Conservation (phyloP, 1,140 invertebrate species). For the Drosophila prosaltans region DNA sequence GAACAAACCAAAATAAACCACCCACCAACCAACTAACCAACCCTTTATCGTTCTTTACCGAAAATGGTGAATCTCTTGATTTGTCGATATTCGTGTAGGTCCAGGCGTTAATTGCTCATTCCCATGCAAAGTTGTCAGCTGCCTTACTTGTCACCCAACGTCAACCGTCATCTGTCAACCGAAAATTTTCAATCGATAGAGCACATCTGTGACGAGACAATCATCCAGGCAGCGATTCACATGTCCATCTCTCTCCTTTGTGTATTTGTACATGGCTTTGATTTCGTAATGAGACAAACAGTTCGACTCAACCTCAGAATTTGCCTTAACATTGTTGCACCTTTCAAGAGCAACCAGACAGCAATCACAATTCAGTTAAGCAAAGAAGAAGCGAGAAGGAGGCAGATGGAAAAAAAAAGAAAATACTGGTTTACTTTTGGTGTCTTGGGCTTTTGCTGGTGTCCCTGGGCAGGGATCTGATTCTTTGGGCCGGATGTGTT, state of each 20-base stretch:
- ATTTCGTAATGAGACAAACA: conserved; percentile 70
- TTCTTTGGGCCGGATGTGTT: conserved; percentile 56
- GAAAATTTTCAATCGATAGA: conserved; percentile 66
- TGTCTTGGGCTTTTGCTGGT: conserved; percentile 59
- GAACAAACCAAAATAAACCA: conserved; percentile 1
- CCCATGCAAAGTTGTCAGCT: conserved; percentile 56
- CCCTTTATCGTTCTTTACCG: conserved; percentile 45
- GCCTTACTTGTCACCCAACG: conserved; percentile 47
- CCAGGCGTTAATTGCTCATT: conserved; percentile 77
- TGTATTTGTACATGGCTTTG: conserved; percentile 67
- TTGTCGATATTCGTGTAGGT: conserved; percentile 42
- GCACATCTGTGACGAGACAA: conserved; percentile 64
- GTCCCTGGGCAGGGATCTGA: conserved; percentile 29
- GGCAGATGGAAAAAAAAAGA: conserved; percentile 29
- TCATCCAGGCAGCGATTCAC: conserved; percentile 12
- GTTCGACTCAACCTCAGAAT: conserved; percentile 5
- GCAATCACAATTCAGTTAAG: conserved; percentile 11
- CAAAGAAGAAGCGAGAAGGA: conserved; percentile 6
- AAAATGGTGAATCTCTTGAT: conserved; percentile 63
- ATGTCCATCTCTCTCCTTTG: conserved; percentile 12
- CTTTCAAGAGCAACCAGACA: conserved; percentile 37
- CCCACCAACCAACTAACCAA: background rate
- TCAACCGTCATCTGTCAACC: background rate
- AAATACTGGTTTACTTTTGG: conserved; percentile 36
- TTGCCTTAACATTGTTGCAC: conserved; percentile 46